A percentile compares a stretch with the other conserved stretches of the same genome.
Conservation (phyloP, 2,797 vertebrate species). For the Hoplostethus mediterraneus region DNA sequence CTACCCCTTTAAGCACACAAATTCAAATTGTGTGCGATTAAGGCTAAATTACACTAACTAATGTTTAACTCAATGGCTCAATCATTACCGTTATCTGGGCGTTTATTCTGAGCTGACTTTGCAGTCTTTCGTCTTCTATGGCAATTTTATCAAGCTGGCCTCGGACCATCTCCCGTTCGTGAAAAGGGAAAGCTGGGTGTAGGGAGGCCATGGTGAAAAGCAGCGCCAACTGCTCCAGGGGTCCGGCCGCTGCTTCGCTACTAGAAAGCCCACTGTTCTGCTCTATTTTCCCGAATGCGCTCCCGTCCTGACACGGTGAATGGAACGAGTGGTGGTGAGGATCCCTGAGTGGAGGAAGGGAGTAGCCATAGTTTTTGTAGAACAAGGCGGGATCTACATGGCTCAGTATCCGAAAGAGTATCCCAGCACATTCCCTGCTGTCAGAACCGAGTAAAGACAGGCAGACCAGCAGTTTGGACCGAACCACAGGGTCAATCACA, state of each 20-base stretch:
- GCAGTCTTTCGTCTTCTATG: constrained; percentile 67
- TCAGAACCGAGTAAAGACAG: constrained; percentile 93
- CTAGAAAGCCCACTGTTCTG: constrained; percentile 58
- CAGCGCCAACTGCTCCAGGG: constrained; percentile 91
- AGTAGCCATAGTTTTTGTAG: constrained; percentile 72
- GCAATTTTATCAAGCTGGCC: constrained; percentile 86
- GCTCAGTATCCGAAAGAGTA: constrained; percentile 91
- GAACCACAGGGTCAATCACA: constrained; percentile 87
- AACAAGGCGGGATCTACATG: constrained; percentile 86
- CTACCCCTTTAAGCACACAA: neutral
- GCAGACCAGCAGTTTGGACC: constrained; percentile 92
- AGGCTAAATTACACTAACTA: neutral
- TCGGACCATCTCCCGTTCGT: constrained; percentile 91
- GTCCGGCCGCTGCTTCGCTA: constrained; percentile 59
- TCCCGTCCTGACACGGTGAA: constrained; percentile 57
- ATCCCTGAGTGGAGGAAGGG: constrained; percentile 62
- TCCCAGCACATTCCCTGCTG: constrained; percentile 92
- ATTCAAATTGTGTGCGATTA: neutral
- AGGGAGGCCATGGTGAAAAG: constrained; percentile 95
- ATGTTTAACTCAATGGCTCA: neutral
- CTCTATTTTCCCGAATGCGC: constrained; percentile 54
- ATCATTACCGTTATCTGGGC: constrained; percentile 77
- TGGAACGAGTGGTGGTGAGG: constrained; percentile 43
- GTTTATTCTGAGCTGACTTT: constrained; percentile 40
- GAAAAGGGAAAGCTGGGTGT: constrained; percentile 95